Conservation (phyloP, 2,797 vertebrate species). For the Urocyon cinereoargenteus region DNA sequence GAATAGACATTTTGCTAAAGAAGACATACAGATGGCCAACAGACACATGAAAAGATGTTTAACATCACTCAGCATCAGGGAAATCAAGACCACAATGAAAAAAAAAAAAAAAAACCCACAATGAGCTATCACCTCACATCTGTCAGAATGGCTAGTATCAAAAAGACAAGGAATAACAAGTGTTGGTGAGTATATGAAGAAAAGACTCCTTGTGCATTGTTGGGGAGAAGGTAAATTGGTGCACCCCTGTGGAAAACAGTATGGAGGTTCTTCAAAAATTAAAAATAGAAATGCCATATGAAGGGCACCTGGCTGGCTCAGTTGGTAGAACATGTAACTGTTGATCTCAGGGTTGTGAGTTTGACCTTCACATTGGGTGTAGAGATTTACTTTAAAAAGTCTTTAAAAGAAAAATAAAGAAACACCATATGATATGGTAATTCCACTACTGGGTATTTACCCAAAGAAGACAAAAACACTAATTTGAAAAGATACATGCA, state of each 20-base stretch:
- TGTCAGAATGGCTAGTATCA: background rate
- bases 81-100: background rate
- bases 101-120: too few species aligned
- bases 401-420: background rate
- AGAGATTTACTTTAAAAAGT: background rate
- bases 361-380: background rate
- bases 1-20: background rate
- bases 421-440: background rate
- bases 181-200: background rate
- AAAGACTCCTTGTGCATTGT: background rate
- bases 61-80: background rate
- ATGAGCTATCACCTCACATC: background rate
- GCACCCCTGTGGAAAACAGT: background rate
- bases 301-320: background rate
- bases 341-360: background rate
- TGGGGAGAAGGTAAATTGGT: background rate
- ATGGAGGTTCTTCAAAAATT: background rate
- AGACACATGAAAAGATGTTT: background rate
- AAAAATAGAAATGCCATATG: background rate
- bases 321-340: background rate
- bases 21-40: background rate
- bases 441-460: background rate
- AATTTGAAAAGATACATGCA: background rate
- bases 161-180: background rate
- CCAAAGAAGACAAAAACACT: background rate